Conservation (phyloP, 2,888 invertebrate species). For the Linnaemya vulpina region DNA sequence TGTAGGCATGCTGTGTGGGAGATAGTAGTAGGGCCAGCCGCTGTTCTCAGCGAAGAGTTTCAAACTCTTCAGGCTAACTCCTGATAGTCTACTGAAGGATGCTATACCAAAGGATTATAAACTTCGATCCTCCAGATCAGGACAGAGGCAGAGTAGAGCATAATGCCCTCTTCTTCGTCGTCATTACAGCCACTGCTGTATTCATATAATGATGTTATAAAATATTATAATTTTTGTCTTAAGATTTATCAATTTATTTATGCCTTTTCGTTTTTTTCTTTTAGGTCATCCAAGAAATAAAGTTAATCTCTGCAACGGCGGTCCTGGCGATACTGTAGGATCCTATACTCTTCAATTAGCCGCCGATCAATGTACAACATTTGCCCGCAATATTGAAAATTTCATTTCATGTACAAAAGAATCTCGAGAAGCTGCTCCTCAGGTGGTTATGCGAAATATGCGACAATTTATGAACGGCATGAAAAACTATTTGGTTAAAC, state of each 20-base stretch:
- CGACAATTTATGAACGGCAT: constrained; percentile 99
- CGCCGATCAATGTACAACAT: constrained; percentile 93
- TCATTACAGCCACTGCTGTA: no score
- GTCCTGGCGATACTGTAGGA: constrained; percentile 88
- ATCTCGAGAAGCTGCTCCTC: constrained; percentile 93
- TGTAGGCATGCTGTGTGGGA: no score
- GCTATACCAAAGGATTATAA: no score
- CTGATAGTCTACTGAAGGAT: no score
- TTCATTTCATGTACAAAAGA: constrained; percentile 96
- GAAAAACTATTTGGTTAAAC: constrained; percentile 98
- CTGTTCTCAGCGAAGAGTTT: no score
- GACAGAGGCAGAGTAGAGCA: no score
- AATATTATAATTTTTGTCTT: background rate
- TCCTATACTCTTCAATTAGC: constrained; percentile 92
- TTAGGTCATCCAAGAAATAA: constrained; percentile 89
- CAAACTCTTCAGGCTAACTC: no score
- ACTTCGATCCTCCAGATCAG: no score
- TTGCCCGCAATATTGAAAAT: constrained; percentile 95
- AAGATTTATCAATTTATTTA: background rate
- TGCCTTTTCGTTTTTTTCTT: constrained; percentile 70
- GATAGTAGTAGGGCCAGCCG: no score
- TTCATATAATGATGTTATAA: background rate
- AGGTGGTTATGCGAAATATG: constrained; percentile 94
- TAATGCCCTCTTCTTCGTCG: no score
- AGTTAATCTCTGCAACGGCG: constrained; percentile 83